Conservation (phyloP, 2,888 invertebrate genomes). For the Drosophila anomalipes region DNA sequence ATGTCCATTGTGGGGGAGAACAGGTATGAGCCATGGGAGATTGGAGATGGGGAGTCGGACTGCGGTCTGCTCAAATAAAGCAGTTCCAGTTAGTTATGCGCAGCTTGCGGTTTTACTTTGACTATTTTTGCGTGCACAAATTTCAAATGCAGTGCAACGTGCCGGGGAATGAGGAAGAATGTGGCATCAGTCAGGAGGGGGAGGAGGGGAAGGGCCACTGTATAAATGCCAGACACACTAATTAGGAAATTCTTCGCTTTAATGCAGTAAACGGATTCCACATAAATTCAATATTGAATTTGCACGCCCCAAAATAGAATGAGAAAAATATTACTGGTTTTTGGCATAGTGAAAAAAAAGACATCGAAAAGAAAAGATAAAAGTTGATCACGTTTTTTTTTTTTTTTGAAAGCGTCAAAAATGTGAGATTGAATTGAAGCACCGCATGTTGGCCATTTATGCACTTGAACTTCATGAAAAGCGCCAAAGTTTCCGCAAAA, state of each 20-base stretch:
- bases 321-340: conserved; percentile 8
- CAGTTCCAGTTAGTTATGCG: conserved; percentile 80
- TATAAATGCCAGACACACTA: conserved; percentile 62
- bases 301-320: conserved; percentile 24
- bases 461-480: conserved; percentile 68
- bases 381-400: conserved; percentile 19
- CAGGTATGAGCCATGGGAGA: neutral
- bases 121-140: conserved; percentile 63
- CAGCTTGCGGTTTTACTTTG: conserved; percentile 79
- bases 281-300: conserved; percentile 66
- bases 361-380: neutral
- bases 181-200: neutral
- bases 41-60: conserved; percentile 10
- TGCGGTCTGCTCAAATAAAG: conserved; percentile 77
- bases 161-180: conserved; percentile 19
- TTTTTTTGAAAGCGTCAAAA: conserved; percentile 47
- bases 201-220: neutral
- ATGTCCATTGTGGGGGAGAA: conserved; percentile 27
- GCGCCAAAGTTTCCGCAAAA: conserved; percentile 68
- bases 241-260: conserved; percentile 75
- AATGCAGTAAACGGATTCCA: conserved; percentile 47
- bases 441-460: conserved; percentile 74
- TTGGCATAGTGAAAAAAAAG: conserved; percentile 5
- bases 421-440: conserved; percentile 44
- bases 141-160: conserved; percentile 50